Evolutionary conservation across 1,140 invertebrate species (phyloP).

Genomic region (Linepithema humile): DNA sequence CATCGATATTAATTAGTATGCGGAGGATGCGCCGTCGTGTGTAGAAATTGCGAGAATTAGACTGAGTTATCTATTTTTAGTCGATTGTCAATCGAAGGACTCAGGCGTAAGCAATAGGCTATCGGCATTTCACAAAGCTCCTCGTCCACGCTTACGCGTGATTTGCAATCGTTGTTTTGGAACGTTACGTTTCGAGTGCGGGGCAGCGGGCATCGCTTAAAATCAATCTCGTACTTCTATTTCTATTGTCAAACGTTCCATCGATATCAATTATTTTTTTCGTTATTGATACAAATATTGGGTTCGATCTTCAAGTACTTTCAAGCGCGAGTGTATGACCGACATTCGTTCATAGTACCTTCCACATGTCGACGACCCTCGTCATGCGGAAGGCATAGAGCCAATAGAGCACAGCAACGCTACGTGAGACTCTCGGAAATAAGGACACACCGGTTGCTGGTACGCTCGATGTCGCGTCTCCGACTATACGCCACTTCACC

Average conservation of each 20-base stretch:
- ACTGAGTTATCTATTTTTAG: too few relatives aligned
- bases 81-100: background rate
- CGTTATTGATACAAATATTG: constrained; percentile 25
- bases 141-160: background rate
- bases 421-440: constrained; percentile 52
- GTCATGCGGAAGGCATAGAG: constrained; percentile 49
- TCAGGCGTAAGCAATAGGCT: background rate
- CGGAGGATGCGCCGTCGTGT: background rate
- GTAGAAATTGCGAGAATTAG: background rate
- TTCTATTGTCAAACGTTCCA: background rate
- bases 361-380: constrained; percentile 48
- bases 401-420: constrained; percentile 44
- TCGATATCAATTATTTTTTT: constrained; percentile 20
- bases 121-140: constrained; percentile 6
- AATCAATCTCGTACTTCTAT: background rate
- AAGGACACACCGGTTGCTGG: constrained; percentile 55
- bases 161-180: background rate
- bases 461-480: constrained; percentile 50
- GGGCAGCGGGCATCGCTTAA: background rate
- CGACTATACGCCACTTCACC: constrained; percentile 47
- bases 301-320: constrained; percentile 5
- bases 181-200: background rate
- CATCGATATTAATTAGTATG: background rate
- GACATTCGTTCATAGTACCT: constrained; percentile 37
- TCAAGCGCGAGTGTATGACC: constrained; percentile 34